These are phyloP conservation scores for Polydrusus cervinus DNA, from an alignment of 2,888 invertebrate genomes.

Conservation along the genomic window DNA sequence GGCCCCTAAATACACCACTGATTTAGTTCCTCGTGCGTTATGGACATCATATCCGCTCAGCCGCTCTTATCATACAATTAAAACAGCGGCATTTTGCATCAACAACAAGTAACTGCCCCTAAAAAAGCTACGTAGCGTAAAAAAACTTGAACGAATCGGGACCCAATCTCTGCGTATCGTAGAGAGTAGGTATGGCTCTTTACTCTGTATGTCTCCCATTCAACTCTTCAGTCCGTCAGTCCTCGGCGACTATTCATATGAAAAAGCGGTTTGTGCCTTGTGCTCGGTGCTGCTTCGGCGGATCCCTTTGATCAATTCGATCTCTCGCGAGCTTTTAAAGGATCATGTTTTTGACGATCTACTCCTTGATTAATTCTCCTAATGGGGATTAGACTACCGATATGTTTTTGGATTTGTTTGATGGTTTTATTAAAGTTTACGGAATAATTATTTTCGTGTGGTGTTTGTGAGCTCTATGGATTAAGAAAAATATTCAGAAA, in stretches of 20 bases:
- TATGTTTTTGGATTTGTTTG: constrained; percentile 29
- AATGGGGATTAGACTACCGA: constrained; percentile 38
- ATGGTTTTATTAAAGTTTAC: constrained; percentile 15
- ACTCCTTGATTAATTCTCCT: constrained; percentile 15
- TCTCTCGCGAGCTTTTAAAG: constrained; percentile 40
- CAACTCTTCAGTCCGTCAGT: constrained; percentile 45
- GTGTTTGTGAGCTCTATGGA: constrained; percentile 31
- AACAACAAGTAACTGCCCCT: constrained; percentile 25
- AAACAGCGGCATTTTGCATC: constrained; percentile 10
- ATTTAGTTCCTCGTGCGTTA: no score
- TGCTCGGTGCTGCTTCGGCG: constrained; percentile 22
- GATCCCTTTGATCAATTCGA: constrained; percentile 49
- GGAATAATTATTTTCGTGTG: constrained; percentile 12
- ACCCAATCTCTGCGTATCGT: constrained; percentile 36
- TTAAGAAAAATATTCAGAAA: constrained; percentile 24
- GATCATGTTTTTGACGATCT: constrained; percentile 44
- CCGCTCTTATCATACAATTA: no score
- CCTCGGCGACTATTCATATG: constrained; percentile 50
- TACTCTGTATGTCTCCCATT: constrained; percentile 40
- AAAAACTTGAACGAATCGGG: constrained; percentile 33
- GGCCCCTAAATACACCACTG: no score
- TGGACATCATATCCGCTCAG: no score
- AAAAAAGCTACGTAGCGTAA: constrained; percentile 29
- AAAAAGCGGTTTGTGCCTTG: constrained; percentile 43
- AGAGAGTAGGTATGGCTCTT: constrained; percentile 51